A percentile compares a stretch with the other conserved stretches of the same genome.
Conservation (phyloP, 2,113 vertebrate species). For the Oryzias javanicus region DNA sequence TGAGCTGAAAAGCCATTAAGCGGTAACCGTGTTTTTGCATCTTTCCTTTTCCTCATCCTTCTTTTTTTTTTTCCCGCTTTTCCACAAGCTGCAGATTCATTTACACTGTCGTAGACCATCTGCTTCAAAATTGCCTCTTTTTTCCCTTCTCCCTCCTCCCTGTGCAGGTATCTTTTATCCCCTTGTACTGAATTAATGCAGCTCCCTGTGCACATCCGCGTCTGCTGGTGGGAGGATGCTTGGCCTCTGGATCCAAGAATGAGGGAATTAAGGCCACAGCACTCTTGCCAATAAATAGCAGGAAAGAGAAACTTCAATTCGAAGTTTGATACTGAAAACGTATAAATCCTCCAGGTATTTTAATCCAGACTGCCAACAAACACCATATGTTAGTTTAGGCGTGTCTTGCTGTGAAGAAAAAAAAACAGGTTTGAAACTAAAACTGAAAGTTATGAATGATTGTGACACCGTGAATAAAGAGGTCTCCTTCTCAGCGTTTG, state of each 20-base stretch:
- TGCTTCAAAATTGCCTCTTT: conserved; percentile 35
- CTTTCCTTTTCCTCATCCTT: background rate
- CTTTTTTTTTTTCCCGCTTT: conserved; percentile 23
- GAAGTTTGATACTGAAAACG: conserved; percentile 17
- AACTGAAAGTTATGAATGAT: background rate
- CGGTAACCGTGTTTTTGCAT: background rate
- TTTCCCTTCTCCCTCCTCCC: conserved; percentile 6
- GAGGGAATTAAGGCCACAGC: conserved; percentile 25
- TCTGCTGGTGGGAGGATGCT: conserved; percentile 42
- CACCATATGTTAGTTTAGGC: conserved; percentile 47
- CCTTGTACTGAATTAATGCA: conserved; percentile 41
- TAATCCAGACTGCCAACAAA: conserved; percentile 43
- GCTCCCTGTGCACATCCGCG: conserved; percentile 20
- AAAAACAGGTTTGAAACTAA: background rate
- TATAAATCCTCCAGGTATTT: conserved; percentile 32
- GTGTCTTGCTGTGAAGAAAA: conserved; percentile 9
- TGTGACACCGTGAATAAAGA: conserved; percentile 1
- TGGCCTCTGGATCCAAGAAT: conserved; percentile 37
- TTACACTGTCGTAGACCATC: conserved; percentile 38
- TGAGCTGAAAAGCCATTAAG: conserved; percentile 15
- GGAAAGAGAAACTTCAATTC: conserved; percentile 32
- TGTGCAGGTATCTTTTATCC: conserved; percentile 55
- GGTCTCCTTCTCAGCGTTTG: conserved; percentile 17
- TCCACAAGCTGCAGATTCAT: conserved; percentile 28
- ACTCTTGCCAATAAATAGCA: conserved; percentile 24